Evolutionary conservation across 2,113 vertebrate genomes (phyloP).

Genomic region (Chaetodon trifascialis): DNA sequence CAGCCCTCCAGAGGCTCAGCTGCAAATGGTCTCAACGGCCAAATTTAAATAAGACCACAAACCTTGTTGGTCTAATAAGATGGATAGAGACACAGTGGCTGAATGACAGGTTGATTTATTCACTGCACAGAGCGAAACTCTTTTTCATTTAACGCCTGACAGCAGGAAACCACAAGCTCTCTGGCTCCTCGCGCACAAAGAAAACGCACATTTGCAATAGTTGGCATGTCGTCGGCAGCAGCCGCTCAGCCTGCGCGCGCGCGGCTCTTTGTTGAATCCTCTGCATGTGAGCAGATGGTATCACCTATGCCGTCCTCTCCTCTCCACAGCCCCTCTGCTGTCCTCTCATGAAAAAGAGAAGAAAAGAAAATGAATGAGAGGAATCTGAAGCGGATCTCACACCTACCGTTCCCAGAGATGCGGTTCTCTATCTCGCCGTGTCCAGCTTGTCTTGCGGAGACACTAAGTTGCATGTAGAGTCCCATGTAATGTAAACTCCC

Average conservation of each 20-base stretch:
- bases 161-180: not conserved
- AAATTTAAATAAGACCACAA: not conserved
- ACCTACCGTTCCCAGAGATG: conserved; percentile 91
- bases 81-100: conserved; percentile 8
- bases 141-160: not conserved
- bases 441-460: conserved; percentile 84
- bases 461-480: conserved; percentile 93
- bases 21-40: not conserved
- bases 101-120: conserved; percentile 14
- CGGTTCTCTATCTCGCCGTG: conserved; percentile 88
- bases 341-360: not conserved
- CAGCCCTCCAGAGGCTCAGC: not conserved
- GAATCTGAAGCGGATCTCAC: not conserved
- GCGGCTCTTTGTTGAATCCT: conserved; percentile 56
- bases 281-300: conserved; percentile 52
- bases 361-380: not conserved
- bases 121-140: not conserved
- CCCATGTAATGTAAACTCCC: conserved; percentile 93
- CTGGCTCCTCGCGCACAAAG: not conserved
- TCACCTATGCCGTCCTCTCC: conserved; percentile 21
- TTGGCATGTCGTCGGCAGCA: conserved; percentile 11
- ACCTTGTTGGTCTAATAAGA: not conserved
- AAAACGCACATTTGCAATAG: conserved; percentile 13
- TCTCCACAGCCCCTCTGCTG: not conserved
- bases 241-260: conserved; percentile 2